Percentiles rank a stretch among this genome's conserved stretches.
These are phyloP conservation scores for Euwallacea fornicatus DNA, from an alignment of 1,140 invertebrate genomes.

Conservation along the genomic window DNA sequence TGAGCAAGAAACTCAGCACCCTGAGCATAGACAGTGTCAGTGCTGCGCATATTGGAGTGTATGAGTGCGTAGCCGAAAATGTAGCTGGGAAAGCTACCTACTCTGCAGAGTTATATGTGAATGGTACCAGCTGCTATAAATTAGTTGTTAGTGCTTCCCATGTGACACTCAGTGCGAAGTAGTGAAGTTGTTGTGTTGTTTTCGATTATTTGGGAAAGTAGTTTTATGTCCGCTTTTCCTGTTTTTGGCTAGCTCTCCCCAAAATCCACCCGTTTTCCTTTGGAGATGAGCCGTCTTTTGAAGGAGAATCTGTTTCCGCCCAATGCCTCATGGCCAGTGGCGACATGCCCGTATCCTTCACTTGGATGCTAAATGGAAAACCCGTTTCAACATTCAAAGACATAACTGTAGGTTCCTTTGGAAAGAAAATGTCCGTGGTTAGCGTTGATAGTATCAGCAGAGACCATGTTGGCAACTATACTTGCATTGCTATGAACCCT, in stretches of 20 bases:
- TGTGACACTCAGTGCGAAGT: neutral
- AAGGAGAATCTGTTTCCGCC: conserved; percentile 50
- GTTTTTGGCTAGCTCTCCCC: conserved; percentile 51
- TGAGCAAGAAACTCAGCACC: conserved; percentile 43
- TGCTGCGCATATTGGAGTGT: conserved; percentile 64
- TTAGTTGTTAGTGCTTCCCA: neutral
- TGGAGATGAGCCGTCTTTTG: conserved; percentile 59
- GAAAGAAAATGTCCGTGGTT: conserved; percentile 70
- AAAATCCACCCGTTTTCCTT: conserved; percentile 70
- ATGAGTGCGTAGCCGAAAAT: conserved; percentile 66
- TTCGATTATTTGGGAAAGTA: conserved; percentile 4
- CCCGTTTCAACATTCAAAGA: conserved; percentile 49
- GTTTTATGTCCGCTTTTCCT: too few relatives aligned
- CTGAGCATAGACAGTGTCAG: conserved; percentile 63
- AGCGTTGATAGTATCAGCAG: conserved; percentile 68
- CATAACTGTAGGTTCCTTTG: conserved; percentile 58
- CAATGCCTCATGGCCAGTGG: conserved; percentile 46
- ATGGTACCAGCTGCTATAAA: conserved; percentile 56
- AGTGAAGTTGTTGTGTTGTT: conserved; percentile 15
- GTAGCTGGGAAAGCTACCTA: conserved; percentile 63
- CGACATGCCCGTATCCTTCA: conserved; percentile 58
- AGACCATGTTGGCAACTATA: conserved; percentile 73
- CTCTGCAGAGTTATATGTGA: conserved; percentile 64
- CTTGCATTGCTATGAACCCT: conserved; percentile 71
- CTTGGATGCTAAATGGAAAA: conserved; percentile 64